phyloP scores from a whole-genome alignment of 2,888 invertebrate genomes.

The Caenorhabditis sp. region DNA sequence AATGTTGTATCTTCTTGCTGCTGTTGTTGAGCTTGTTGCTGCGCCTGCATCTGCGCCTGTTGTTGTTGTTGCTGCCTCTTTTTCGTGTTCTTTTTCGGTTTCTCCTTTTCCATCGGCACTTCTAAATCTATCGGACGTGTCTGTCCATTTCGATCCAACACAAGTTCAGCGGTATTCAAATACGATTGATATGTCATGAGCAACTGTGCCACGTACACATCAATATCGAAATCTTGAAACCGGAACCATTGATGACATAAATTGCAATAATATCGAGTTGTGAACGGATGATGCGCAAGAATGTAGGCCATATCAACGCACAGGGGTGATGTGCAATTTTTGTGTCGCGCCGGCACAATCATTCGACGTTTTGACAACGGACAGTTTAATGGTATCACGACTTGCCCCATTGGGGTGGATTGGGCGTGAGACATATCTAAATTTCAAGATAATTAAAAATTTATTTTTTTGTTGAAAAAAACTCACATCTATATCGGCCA shows the following conservation, averaged over 20 bases:
- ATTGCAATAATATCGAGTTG: constrained; percentile 1
- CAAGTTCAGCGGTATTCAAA: constrained; percentile 8
- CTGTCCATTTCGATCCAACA: constrained; percentile 3
- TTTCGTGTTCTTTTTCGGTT: constrained; percentile 26
- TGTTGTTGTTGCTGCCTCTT: constrained; percentile 11
- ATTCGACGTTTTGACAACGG: not conserved
- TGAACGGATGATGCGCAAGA: not conserved
- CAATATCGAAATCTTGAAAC: not conserved
- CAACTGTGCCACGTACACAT: not conserved
- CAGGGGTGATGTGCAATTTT: not conserved
- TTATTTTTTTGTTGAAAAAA: not conserved
- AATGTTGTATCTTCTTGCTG: constrained; percentile 9
- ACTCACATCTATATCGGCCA: not conserved
- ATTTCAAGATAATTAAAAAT: not conserved
- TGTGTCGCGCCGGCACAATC: not conserved
- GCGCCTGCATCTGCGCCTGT: no score
- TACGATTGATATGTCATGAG: not conserved
- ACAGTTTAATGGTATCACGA: not conserved
- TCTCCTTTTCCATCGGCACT: constrained; percentile 5
- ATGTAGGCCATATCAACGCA: not conserved
- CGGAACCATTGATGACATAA: not conserved
- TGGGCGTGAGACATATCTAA: not conserved
- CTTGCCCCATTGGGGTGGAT: not conserved
- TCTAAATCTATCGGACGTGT: constrained; percentile 7
- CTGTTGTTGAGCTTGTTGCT: not conserved